These are phyloP conservation scores for Pollachius pollachius DNA, from an alignment of 2,113 vertebrate genomes.

Conservation along the genomic window DNA sequence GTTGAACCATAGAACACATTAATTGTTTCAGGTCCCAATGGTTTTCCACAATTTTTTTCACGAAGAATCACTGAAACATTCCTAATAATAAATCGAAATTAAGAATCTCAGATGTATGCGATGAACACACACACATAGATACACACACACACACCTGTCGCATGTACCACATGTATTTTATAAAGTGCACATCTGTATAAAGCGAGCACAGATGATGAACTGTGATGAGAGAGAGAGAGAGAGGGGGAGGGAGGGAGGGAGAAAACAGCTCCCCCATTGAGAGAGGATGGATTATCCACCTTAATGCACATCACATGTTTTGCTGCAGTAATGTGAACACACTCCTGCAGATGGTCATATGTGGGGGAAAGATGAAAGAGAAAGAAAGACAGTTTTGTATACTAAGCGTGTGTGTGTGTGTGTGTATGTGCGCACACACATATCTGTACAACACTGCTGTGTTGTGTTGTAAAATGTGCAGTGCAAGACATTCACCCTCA, in stretches of 20 bases:
- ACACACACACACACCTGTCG: neutral
- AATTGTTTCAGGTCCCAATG: neutral
- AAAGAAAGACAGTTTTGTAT: neutral
- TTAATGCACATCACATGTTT: slow-evolving; percentile 13
- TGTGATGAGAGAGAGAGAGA: slow-evolving; percentile 12
- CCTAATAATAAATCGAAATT: neutral
- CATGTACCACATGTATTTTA: slow-evolving; percentile 11
- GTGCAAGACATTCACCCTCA: neutral
- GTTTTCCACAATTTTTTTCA: neutral
- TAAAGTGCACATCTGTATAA: neutral
- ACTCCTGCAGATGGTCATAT: neutral
- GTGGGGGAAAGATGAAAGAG: neutral
- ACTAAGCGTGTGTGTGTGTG: too few relatives aligned
- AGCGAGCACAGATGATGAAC: slow-evolving; percentile 19
- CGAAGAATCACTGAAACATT: neutral
- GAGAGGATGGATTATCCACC: slow-evolving; percentile 14
- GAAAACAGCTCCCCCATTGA: slow-evolving; percentile 6
- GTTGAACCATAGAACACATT: too few relatives aligned
- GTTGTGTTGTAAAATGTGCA: too few relatives aligned
- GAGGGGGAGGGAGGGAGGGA: slow-evolving; percentile 11
- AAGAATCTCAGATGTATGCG: neutral
- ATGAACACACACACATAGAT: neutral
- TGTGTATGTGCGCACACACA: too few relatives aligned
- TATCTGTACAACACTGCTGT: too few relatives aligned
- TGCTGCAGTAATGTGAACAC: slow-evolving; percentile 1